phyloP scores from a whole-genome alignment of 2,113 vertebrate genomes.

The Balaeniceps rex region DNA sequence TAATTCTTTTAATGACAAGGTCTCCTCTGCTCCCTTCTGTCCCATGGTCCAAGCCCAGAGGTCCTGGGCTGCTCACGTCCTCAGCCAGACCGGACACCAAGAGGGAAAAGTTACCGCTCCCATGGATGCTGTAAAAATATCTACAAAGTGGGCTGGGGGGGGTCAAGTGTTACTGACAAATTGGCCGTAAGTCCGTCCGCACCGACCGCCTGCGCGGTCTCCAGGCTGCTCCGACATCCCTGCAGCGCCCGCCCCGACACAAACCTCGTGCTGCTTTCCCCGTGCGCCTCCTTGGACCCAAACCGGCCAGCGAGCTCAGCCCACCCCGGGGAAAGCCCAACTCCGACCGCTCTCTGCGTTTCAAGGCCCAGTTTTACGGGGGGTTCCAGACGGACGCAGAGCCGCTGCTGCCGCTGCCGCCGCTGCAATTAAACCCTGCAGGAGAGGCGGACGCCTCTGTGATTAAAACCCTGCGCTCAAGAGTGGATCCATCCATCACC shows the following conservation, averaged over 20 bases:
- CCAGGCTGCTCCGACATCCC: background rate
- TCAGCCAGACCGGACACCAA: background rate
- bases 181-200: accelerated
- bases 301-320: background rate
- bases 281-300: background rate
- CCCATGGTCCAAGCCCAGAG: background rate
- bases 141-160: background rate
- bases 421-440: background rate
- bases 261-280: background rate
- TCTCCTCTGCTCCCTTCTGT: background rate
- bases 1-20: background rate
- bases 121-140: accelerated
- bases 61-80: background rate
- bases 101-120: accelerated
- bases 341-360: too few species aligned
- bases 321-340: background rate
- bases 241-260: background rate
- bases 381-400: too few species aligned
- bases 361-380: background rate
- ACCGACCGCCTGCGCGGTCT: background rate
- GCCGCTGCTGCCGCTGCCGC: too few species aligned
- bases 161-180: background rate
- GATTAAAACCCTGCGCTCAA: background rate
- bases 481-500: background rate
- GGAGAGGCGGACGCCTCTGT: background rate